A percentile compares a stretch with the other conserved stretches of the same genome.
Evolutionary conservation across 1,140 invertebrate genomes (phyloP).

Genomic region (Vollenhovia emeryi): DNA sequence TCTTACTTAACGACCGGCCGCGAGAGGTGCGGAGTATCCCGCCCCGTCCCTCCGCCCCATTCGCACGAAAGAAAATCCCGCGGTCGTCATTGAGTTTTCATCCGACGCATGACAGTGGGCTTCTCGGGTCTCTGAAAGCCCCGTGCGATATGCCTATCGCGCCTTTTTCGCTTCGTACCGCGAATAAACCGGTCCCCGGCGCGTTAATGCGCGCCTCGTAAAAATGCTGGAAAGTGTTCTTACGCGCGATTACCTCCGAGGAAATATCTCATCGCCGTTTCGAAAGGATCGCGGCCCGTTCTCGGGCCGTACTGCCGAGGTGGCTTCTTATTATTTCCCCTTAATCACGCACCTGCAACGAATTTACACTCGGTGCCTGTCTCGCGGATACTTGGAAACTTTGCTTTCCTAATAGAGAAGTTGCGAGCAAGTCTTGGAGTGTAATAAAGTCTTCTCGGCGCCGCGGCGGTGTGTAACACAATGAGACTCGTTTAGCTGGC

Average conservation of each 20-base stretch:
- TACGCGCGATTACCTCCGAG: constrained; percentile 3
- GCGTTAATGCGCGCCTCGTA: constrained; percentile 49
- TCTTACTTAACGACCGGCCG: constrained; percentile 80
- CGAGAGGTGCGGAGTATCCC: constrained; percentile 56
- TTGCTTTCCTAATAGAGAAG: constrained; percentile 27
- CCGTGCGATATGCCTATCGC: constrained; percentile 66
- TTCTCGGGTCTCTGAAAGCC: constrained; percentile 44
- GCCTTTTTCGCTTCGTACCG: constrained; percentile 48
- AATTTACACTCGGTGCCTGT: constrained; percentile 8
- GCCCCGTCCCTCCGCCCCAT: neutral
- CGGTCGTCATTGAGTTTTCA: constrained; percentile 64
- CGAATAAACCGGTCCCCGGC: constrained; percentile 48
- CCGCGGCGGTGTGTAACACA: neutral
- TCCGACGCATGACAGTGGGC: constrained; percentile 56
- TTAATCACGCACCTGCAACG: constrained; percentile 21
- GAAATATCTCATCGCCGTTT: constrained; percentile 44
- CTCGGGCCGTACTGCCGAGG: neutral
- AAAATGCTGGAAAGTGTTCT: constrained; percentile 37
- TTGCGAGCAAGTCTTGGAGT: neutral
- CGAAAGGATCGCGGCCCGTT: neutral
- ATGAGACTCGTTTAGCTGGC: neutral
- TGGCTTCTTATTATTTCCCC: constrained; percentile 27
- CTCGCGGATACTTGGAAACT: constrained; percentile 23
- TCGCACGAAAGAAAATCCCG: constrained; percentile 54
- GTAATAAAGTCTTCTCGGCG: neutral